Base-by-base conservation (phyloP, 1,140 invertebrate genomes). In the Uloborus diversus region DNA sequence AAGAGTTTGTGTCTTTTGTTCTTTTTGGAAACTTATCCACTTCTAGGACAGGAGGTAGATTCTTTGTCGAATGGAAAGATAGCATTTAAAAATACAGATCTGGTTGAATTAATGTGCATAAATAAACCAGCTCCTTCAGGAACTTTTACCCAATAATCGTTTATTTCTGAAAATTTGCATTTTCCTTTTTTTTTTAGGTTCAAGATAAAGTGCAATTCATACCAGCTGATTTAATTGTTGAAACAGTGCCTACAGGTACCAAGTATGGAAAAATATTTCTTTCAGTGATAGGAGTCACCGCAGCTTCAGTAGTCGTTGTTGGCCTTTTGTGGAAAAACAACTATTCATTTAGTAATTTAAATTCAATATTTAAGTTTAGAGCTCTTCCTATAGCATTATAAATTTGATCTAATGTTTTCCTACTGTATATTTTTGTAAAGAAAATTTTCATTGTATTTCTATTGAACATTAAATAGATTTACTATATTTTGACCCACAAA, bases 141-240 rank as follows among this genome's bases (percentile, higher is more conserved):
- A n/a, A n/a, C n/a, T n/a, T n/a, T n/a, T n/a, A n/a, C n/a, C n/a
- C n/a, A n/a, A n/a, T n/a, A n/a, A n/a, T n/a, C n/a, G n/a, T n/a
- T n/a, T n/a, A n/a, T n/a, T n/a, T n/a, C n/a, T n/a, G n/a, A n/a
- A n/a, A n/a, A n/a, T n/a, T n/a, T n/a, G n/a, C n/a, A 33, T 69
- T 42, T 28, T 28, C 59, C 37, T 61, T 47, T 20, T 5, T 17
- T 32, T 49, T 66, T 4, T 33, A 79, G 76, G 64, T 79, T 13
- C 64, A 79, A 61, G 56, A 61, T 33, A 27, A 79, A 25, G 17
- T 32, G 9, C 32, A 69, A 27, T 79, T 47, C 51, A 69, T 68
- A 0, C 64, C 64, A 20, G 64, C 62, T 49, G 76, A 79, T 69
- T 47, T 79, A 32, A 79, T 79, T 37, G 76, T 59, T 32, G 64